Percentiles rank a stretch among this genome's conserved stretches.
Evolutionary conservation across 2,797 vertebrate genomes (phyloP).

Genomic region (Argya squamiceps): DNA sequence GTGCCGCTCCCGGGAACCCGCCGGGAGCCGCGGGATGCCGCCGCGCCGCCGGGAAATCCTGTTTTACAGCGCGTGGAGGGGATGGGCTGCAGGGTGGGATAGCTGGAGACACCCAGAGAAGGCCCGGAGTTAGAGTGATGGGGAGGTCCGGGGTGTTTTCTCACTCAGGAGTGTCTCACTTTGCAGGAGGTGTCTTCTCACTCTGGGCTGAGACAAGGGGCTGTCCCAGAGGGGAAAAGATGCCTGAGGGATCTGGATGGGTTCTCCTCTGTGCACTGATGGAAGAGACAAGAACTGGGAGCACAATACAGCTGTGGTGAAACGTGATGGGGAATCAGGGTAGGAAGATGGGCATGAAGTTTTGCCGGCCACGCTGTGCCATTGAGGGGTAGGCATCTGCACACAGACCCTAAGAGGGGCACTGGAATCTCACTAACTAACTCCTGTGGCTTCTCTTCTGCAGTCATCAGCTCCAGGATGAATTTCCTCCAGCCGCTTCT

Average conservation of each 20-base stretch:
- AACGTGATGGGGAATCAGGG: neutral
- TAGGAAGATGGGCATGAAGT: neutral
- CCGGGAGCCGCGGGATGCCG: neutral
- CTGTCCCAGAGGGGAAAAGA: neutral
- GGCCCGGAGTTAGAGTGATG: rapidly evolving
- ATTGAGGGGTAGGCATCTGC: neutral
- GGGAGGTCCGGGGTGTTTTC: rapidly evolving
- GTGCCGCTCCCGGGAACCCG: neutral
- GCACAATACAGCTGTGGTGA: neutral
- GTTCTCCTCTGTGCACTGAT: neutral
- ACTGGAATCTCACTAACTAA: no score
- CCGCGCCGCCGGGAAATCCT: rapidly evolving
- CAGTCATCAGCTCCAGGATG: neutral
- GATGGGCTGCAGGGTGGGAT: neutral
- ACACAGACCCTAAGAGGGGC: neutral
- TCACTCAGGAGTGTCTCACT: rapidly evolving
- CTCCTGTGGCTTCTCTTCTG: neutral
- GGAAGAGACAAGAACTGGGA: neutral
- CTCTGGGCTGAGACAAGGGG: neutral
- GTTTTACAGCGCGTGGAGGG: neutral
- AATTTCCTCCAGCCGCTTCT: neutral
- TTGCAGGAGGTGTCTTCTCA: neutral
- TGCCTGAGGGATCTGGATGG: neutral
- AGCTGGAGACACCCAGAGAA: rapidly evolving
- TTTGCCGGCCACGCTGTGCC: rapidly evolving